Conservation (phyloP, 2,113 vertebrate species). For the Panthera tigris region DNA sequence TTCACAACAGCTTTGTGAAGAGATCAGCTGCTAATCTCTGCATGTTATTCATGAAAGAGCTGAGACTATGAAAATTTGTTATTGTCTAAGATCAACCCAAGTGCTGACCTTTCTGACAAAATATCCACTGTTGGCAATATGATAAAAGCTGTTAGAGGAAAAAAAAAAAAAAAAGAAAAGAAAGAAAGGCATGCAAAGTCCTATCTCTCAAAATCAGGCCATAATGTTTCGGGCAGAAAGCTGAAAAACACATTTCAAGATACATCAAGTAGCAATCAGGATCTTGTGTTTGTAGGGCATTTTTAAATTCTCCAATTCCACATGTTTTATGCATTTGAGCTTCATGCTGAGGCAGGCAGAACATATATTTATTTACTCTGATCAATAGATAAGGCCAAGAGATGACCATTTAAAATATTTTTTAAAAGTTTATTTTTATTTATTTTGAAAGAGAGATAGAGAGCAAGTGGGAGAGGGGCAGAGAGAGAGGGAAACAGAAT, state of each 20-base stretch:
- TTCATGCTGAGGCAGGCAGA: not conserved
- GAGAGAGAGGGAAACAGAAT: not conserved
- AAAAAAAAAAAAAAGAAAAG: not conserved
- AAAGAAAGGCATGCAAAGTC: not conserved
- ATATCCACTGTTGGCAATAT: not conserved
- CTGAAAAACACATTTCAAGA: not conserved
- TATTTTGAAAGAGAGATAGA: not conserved
- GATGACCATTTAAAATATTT: not conserved
- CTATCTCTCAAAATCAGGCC: conserved; percentile 1
- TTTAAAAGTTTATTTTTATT: not conserved
- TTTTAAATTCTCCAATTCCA: not conserved
- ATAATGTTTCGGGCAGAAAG: not conserved
- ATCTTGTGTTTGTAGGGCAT: not conserved
- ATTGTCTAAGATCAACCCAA: not conserved
- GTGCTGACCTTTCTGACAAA: not conserved
- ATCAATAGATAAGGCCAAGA: not conserved
- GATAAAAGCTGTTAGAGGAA: not conserved
- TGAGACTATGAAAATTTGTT: not conserved
- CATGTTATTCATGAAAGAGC: not conserved
- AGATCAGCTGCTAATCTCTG: not conserved
- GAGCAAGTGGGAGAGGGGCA: not conserved
- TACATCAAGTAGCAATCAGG: not conserved
- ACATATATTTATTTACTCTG: not conserved
- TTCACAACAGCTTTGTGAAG: not conserved
- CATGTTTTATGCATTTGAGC: not conserved